Percentiles rank a stretch among this genome's conserved stretches.
These are phyloP conservation scores for Pedionomus torquatus DNA, from an alignment of 2,113 vertebrate genomes.

Conservation along the genomic window DNA sequence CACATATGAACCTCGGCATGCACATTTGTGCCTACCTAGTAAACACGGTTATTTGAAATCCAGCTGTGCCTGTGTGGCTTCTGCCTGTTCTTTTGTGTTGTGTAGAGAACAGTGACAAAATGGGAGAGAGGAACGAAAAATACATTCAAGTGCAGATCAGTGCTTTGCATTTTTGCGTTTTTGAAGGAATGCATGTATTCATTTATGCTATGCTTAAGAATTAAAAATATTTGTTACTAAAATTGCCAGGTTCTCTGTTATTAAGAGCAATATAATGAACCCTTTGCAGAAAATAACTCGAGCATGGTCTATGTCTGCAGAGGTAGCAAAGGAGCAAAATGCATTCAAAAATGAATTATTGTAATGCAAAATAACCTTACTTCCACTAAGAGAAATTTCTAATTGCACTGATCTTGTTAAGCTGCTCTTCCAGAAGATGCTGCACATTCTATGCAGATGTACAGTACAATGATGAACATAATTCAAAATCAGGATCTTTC, in stretches of 20 bases:
- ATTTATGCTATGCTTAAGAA: constrained; percentile 5
- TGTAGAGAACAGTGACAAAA: not conserved
- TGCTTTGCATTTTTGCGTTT: not conserved
- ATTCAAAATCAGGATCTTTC: not conserved
- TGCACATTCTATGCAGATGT: not conserved
- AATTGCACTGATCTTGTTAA: constrained; percentile 45
- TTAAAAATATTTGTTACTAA: constrained; percentile 30
- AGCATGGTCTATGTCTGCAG: constrained; percentile 60
- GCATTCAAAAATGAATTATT: constrained; percentile 52
- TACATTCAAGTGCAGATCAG: not conserved
- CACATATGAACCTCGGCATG: not conserved
- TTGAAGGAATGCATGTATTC: not conserved
- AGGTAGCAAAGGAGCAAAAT: constrained; percentile 49
- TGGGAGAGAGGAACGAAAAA: not conserved
- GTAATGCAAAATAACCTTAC: constrained; percentile 42
- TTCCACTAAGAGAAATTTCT: constrained; percentile 38
- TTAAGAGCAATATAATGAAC: constrained; percentile 54
- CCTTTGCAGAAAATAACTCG: constrained; percentile 53
- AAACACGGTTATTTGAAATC: not conserved
- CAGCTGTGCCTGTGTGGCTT: not conserved
- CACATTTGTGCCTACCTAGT: not conserved
- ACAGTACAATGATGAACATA: not conserved
- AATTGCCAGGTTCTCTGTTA: constrained; percentile 49
- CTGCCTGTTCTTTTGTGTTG: not conserved
- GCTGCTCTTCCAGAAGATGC: not conserved